Conservation (phyloP, 1,140 invertebrate species). For the Diuraphis noxia region DNA sequence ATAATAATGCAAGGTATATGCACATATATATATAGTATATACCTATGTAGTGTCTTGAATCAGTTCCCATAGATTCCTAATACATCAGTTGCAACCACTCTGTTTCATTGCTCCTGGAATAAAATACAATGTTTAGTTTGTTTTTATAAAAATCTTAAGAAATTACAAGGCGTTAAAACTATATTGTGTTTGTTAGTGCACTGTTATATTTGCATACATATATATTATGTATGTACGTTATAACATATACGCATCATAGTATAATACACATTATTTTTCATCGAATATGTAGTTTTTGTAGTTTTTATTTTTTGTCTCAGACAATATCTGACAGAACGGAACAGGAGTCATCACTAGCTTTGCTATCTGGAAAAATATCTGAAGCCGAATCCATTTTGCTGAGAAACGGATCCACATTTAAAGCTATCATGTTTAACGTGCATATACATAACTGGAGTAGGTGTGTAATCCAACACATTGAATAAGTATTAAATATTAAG, state of each 20-base stretch:
- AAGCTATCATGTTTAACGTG: slow-evolving; percentile 82
- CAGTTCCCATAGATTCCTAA: not conserved
- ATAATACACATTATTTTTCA: no score
- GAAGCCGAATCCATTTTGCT: slow-evolving; percentile 83
- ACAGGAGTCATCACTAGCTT: slow-evolving; percentile 77
- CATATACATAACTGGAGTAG: slow-evolving; percentile 84
- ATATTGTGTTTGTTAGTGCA: not conserved
- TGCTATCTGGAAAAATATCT: slow-evolving; percentile 75
- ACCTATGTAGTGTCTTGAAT: no score
- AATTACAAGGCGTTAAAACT: not conserved
- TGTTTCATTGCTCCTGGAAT: not conserved
- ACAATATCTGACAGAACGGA: slow-evolving; percentile 65
- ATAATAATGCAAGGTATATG: not conserved
- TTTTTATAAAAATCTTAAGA: not conserved
- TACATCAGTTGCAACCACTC: not conserved
- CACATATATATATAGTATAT: no score
- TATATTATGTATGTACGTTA: not conserved
- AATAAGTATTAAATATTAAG: no score
- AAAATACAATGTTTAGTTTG: not conserved
- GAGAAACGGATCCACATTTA: slow-evolving; percentile 74
- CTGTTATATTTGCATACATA: not conserved
- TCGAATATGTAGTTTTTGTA: not conserved
- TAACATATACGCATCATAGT: no score
- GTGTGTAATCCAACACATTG: slow-evolving; percentile 60
- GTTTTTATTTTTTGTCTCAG: slow-evolving; percentile 58